phyloP scores from a whole-genome alignment of 2,113 vertebrate species.

The Saccopteryx leptura region DNA sequence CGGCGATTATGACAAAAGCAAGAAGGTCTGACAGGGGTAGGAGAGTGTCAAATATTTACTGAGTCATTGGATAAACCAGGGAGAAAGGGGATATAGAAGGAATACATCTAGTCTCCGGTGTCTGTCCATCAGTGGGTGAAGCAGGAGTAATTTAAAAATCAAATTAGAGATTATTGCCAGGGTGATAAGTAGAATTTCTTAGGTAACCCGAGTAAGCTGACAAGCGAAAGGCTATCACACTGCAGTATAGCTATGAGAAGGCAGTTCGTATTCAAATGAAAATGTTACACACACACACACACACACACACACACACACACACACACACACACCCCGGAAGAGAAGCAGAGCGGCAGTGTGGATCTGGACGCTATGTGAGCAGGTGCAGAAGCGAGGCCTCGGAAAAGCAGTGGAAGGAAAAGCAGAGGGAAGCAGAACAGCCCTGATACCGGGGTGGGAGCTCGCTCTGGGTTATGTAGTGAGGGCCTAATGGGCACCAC shows the following conservation, averaged over 20 bases:
- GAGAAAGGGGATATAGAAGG: constrained; percentile 16
- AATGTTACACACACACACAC: background rate
- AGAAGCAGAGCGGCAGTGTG: background rate
- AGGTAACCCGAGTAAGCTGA: background rate
- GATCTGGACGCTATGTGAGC: background rate
- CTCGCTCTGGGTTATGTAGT: background rate
- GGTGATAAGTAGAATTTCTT: constrained; percentile 36
- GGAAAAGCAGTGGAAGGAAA: background rate
- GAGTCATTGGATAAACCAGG: constrained; percentile 12
- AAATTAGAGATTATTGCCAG: constrained; percentile 20
- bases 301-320: background rate
- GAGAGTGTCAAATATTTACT: background rate
- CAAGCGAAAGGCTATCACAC: background rate
- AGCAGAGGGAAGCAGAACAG: background rate
- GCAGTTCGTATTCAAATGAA: background rate
- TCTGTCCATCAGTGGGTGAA: background rate
- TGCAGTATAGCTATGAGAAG: background rate
- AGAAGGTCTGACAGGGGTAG: constrained; percentile 1
- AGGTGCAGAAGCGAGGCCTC: background rate
- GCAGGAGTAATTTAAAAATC: constrained; percentile 1
- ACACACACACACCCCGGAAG: background rate
- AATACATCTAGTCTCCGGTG: background rate
- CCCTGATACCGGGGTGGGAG: background rate
- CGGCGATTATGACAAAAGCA: constrained; percentile 51
- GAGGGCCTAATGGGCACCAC: background rate